Percentiles rank a stretch among this genome's conserved stretches.
phyloP scores from a whole-genome alignment of 2,113 vertebrate genomes.

The Bufo gargarizans region DNA sequence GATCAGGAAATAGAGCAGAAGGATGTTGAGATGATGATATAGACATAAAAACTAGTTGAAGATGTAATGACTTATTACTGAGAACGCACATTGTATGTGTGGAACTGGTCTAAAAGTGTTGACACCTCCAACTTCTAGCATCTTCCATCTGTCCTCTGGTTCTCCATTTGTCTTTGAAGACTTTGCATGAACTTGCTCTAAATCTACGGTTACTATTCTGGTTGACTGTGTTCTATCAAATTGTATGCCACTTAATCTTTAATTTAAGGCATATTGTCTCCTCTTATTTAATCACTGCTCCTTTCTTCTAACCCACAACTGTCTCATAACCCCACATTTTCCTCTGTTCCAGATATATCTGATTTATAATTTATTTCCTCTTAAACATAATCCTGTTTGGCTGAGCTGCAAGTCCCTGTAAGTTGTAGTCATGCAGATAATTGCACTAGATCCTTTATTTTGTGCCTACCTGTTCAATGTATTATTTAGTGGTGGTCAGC shows the following conservation, averaged over 20 bases:
- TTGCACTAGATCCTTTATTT: neutral
- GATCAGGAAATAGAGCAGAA: too few relatives aligned
- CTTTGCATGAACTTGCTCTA: neutral
- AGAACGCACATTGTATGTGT: too few relatives aligned
- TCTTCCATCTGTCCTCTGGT: neutral
- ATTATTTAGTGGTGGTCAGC: conserved; percentile 39
- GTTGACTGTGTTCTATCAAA: neutral
- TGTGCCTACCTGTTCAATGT: conserved; percentile 12
- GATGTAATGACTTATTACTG: too few relatives aligned
- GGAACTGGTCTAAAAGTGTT: too few relatives aligned
- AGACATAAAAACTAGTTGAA: too few relatives aligned
- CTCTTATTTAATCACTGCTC: neutral
- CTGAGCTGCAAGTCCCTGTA: neutral
- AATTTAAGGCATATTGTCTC: neutral
- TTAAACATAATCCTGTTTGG: conserved; percentile 17
- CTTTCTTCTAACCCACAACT: neutral
- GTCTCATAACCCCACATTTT: too few relatives aligned
- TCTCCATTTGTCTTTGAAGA: neutral
- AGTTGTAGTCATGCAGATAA: conserved; percentile 20
- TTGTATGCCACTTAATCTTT: neutral
- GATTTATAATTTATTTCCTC: conserved; percentile 30
- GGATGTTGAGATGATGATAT: too few relatives aligned
- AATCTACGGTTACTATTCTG: neutral
- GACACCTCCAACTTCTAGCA: neutral
- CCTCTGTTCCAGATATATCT: neutral